phyloP scores from a whole-genome alignment of 2,888 invertebrate species.

The Megastigmus dorsalis region DNA sequence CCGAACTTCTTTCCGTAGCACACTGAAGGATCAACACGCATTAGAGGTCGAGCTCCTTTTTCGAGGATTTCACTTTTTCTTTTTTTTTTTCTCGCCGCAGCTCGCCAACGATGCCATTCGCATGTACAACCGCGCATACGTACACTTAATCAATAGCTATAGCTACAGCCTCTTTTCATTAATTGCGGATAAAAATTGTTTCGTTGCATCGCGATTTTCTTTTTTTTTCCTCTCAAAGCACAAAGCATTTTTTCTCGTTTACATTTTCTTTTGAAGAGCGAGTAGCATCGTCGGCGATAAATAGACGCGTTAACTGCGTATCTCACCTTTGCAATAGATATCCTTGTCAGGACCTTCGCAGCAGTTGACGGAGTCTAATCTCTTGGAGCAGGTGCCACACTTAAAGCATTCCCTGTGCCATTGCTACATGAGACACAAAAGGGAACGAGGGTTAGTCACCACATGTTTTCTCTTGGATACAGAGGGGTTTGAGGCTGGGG shows the following conservation, averaged over 20 bases:
- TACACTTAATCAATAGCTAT: too few relatives aligned
- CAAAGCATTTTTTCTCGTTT: too few relatives aligned
- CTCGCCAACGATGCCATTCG: slow-evolving; percentile 32
- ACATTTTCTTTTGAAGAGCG: too few relatives aligned
- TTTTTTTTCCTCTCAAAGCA: too few relatives aligned
- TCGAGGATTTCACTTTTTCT: not conserved
- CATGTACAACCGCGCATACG: too few relatives aligned
- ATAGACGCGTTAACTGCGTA: not conserved
- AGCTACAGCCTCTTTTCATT: too few relatives aligned
- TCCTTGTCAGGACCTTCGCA: slow-evolving; percentile 96
- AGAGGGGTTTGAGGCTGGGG: not conserved
- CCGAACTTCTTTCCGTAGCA: slow-evolving; percentile 99
- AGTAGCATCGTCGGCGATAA: too few relatives aligned
- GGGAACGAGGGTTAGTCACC: slow-evolving; percentile 66
- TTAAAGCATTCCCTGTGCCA: slow-evolving; percentile 97
- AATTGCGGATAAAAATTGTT: too few relatives aligned
- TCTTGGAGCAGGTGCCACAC: slow-evolving; percentile 90
- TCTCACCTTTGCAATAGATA: slow-evolving; percentile 95
- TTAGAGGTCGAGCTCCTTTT: slow-evolving; percentile 23
- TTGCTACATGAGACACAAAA: slow-evolving; percentile 79
- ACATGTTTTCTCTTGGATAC: not conserved
- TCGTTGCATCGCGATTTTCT: slow-evolving; percentile 41
- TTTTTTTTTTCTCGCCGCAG: not conserved
- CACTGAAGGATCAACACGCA: slow-evolving; percentile 76
- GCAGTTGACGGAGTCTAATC: slow-evolving; percentile 92